Evolutionary conservation across 2,888 invertebrate genomes (phyloP), one percentile per base, ranked within the genome.

Genomic region (Drosophila monieri): DNA sequence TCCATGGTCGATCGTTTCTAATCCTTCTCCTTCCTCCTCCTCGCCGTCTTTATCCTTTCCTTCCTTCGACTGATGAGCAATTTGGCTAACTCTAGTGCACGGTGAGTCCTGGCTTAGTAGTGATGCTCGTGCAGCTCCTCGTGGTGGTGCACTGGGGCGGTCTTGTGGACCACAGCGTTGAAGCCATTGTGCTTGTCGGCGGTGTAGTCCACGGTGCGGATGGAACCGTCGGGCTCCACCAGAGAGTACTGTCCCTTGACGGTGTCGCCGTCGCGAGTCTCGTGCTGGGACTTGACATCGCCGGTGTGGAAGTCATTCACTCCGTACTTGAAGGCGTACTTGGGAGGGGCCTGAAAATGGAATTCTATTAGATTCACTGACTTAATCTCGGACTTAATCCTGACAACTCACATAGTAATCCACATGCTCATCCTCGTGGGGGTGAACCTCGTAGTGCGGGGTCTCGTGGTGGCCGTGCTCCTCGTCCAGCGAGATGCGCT

Each of bases 141-240:
- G 37, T 89, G 88, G 48, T 90, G 90, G 57, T 91, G 91, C 57
- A 90, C 89, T 43, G 92, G 91, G 56, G 90, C 91, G 21, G 92
- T 92, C 86, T 91, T 91, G 74, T 92, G 92, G 21, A 92, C 92
- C 32, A 92, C 90, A 37, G 92, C 92, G 73, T 92, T 92, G 85
- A 92, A 92, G 48, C 91, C 91, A 59, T 91, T 92, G 76, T 92
- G 91, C 77, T 92, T 92, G 65, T 92, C 92, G 60, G 92, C 92
- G 32, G 92, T 91, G 69, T 92, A 92, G 76, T 92, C 92, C 43
- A 92, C 92, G 37, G 95, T 95, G 76, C 95, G 93, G 71, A 95
- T 94, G 56, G 95, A 95, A 74, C 95, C 95, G 91, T 95, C 95
- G 54, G 95, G 94, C 90, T 95, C 95, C 76, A 95, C 94, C 87